Conservation (phyloP, 2,113 vertebrate species). For the Cephalopholis sonnerati region DNA sequence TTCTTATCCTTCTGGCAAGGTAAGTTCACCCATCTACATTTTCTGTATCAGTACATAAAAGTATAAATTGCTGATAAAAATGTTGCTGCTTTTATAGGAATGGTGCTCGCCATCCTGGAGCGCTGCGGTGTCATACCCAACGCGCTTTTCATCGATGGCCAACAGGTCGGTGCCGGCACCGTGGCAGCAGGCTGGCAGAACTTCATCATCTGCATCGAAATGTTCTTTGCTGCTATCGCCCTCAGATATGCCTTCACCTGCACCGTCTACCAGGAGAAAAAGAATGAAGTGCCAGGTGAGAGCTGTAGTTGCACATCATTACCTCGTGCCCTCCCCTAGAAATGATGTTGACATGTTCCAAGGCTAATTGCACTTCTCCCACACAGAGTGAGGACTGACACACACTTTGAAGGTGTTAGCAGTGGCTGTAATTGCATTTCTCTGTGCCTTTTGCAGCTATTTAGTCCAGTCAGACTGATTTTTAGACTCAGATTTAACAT, state of each 20-base stretch:
- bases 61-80: neutral
- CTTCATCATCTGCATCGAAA: slow-evolving; percentile 96
- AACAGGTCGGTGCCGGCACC: slow-evolving; percentile 91
- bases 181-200: slow-evolving; percentile 97
- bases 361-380: slow-evolving; percentile 46
- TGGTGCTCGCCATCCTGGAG: slow-evolving; percentile 93
- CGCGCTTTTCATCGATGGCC: slow-evolving; percentile 87
- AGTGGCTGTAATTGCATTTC: slow-evolving; percentile 15
- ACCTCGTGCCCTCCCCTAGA: neutral
- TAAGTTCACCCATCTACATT: slow-evolving; percentile 41
- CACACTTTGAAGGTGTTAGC: slow-evolving; percentile 22
- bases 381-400: slow-evolving; percentile 16
- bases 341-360: slow-evolving; percentile 30
- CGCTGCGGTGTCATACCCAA: slow-evolving; percentile 92
- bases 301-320: neutral
- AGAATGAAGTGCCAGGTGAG: slow-evolving; percentile 89
- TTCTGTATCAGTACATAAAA: neutral
- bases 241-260: slow-evolving; percentile 93
- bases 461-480: neutral
- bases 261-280: slow-evolving; percentile 92
- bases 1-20: slow-evolving; percentile 99
- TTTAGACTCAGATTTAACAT: slow-evolving; percentile 9
- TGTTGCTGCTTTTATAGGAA: slow-evolving; percentile 80
- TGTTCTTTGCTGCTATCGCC: slow-evolving; percentile 93
- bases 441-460: neutral